Conservation (phyloP, 2,113 vertebrate species). For the Perca flavescens region DNA sequence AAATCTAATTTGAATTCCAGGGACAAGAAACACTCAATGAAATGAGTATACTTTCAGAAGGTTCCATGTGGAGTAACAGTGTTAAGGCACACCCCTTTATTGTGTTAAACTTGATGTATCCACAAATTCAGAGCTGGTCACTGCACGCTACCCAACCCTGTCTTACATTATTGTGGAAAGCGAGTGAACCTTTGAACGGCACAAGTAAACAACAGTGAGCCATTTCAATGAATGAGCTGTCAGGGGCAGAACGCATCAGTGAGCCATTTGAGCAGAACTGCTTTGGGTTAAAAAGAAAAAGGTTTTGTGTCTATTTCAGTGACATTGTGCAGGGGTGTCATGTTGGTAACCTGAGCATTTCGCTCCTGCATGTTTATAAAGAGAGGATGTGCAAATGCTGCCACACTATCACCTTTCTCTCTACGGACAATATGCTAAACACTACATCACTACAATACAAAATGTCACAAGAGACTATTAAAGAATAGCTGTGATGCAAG, state of each 20-base stretch:
- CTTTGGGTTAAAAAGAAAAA: slow-evolving; percentile 4
- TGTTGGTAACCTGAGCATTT: background rate
- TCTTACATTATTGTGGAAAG: background rate
- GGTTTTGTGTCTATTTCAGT: slow-evolving; percentile 21
- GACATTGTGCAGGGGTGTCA: slow-evolving; percentile 18
- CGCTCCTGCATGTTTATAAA: background rate
- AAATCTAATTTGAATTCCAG: background rate
- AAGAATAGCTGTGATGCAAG: background rate
- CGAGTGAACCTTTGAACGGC: slow-evolving; percentile 28
- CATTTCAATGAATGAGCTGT: slow-evolving; percentile 40
- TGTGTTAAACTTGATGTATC: background rate
- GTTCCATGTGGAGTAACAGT: background rate
- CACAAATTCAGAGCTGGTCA: background rate
- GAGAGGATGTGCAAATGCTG: background rate
- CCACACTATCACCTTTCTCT: background rate
- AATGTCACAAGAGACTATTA: background rate
- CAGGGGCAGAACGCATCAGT: slow-evolving; percentile 18
- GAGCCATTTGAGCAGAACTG: slow-evolving; percentile 13
- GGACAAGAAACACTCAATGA: background rate
- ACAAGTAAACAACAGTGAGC: slow-evolving; percentile 32
- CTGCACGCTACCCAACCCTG: too few relatives aligned
- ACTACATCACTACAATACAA: background rate
- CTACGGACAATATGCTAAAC: slow-evolving; percentile 4
- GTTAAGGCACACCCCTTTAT: background rate
- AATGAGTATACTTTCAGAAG: background rate